phyloP scores from a whole-genome alignment of 2,888 invertebrate species.

The Hybos culiciformis region DNA sequence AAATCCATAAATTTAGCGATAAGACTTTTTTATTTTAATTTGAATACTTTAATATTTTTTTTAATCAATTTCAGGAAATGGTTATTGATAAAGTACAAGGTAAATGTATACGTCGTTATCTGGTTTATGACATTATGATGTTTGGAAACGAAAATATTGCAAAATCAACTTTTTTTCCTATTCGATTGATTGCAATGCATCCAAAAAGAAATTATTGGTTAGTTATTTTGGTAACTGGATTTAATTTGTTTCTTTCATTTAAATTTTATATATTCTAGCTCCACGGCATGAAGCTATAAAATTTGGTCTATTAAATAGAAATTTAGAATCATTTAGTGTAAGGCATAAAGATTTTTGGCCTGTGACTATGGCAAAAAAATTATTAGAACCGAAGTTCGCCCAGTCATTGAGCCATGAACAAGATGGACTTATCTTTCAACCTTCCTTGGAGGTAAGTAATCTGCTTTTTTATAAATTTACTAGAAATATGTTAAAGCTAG shows the following conservation, averaged over 20 bases:
- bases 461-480: too few relatives aligned
- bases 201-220: slow-evolving; percentile 53
- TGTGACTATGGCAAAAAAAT: slow-evolving; percentile 50
- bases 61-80: slow-evolving; percentile 64
- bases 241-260: not conserved
- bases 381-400: slow-evolving; percentile 75
- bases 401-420: slow-evolving; percentile 82
- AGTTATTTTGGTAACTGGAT: slow-evolving; percentile 13
- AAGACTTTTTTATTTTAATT: too few relatives aligned
- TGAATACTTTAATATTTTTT: slow-evolving; percentile 13
- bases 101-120: slow-evolving; percentile 66
- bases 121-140: slow-evolving; percentile 87
- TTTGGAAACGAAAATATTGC: slow-evolving; percentile 69
- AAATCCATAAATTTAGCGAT: slow-evolving; percentile 95
- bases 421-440: slow-evolving; percentile 97
- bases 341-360: slow-evolving; percentile 88
- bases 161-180: slow-evolving; percentile 58
- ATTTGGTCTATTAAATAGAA: slow-evolving; percentile 57
- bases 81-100: slow-evolving; percentile 77
- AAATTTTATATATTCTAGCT: slow-evolving; percentile 17
- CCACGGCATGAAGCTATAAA: slow-evolving; percentile 60
- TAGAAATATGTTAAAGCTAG: too few relatives aligned
- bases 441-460: slow-evolving; percentile 59
- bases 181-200: slow-evolving; percentile 67
- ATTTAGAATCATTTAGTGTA: slow-evolving; percentile 78